phyloP scores from a whole-genome alignment of 2,113 vertebrate genomes.

The Elanoides forficatus region DNA sequence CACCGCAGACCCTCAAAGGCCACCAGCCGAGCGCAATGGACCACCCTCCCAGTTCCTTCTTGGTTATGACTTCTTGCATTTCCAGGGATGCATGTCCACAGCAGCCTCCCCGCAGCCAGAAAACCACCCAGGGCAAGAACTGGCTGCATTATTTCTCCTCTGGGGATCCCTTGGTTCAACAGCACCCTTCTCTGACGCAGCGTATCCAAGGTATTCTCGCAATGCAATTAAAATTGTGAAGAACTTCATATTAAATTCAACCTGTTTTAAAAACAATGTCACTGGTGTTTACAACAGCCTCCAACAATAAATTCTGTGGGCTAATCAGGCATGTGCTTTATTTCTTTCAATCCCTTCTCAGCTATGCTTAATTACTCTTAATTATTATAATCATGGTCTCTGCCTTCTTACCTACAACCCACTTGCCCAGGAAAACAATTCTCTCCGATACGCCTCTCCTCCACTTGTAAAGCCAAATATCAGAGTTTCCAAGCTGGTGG shows the following conservation, averaged over 20 bases:
- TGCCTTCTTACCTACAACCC: not conserved
- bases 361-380: not conserved
- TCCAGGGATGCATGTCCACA: accelerated
- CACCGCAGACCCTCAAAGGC: not conserved
- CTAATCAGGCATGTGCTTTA: not conserved
- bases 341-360: not conserved
- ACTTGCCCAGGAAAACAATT: not conserved
- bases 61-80: accelerated
- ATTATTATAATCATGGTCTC: not conserved
- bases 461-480: not conserved
- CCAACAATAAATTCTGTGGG: not conserved
- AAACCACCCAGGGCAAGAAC: not conserved
- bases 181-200: accelerated
- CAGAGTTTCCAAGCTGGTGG: not conserved
- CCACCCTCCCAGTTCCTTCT: not conserved
- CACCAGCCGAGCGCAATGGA: accelerated
- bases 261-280: not conserved
- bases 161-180: not conserved
- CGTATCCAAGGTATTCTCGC: accelerated
- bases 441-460: not conserved
- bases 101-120: not conserved
- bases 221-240: not conserved
- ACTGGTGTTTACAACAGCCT: not conserved
- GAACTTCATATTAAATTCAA: not conserved
- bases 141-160: accelerated